Evolutionary conservation across 2,113 vertebrate species (phyloP), one percentile per base, ranked within the genome.

Genomic region (Dicerorhinus sumatrensis): DNA sequence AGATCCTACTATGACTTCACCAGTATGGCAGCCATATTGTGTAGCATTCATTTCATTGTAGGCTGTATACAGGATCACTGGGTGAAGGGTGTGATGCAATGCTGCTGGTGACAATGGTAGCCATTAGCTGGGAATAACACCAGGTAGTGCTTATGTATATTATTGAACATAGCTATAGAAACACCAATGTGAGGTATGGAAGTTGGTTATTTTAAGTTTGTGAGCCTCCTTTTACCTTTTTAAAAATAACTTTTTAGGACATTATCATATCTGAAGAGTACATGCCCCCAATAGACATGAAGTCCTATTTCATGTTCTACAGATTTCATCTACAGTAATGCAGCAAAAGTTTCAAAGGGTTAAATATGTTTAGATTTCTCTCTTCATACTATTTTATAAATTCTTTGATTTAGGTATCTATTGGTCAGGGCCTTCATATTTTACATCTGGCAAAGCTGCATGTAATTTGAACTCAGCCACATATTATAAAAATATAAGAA

Each of bases 361-460:
- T 56, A 70, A 39, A 31, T 31, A 56, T 20, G 1, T 39, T 72
- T 87, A 14, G 16, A 31, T 79, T 39, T 36, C 1, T 31, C 6
- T 87, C 25, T 1, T 87, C 2, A 3, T 21, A 12, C 6, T 8
- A 31, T 29, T 56, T 56, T 56, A 13, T 39, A 72, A 21, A 70
- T 51, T 69, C 14, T 87, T 39, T 31, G 48, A 3, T 56, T 5
- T 0, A 70, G 10, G 17, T 6, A 1, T 72, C 17, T 39, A 25
- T 23, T 80, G 33, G 13, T 58, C 1, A 16, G 20, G 54, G 76
- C 11, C 3, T n/a, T 80, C 56, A 16, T 54, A 56, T 29, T 8
- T 75, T 12, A 11, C 56, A 36, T 89, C 39, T 17, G 1, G 12
- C 18, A 75, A 46, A 17, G 0, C 5, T 0, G 1, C 0, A 0